Evolutionary conservation across 2,113 vertebrate genomes (phyloP).

Genomic region (Lepisosteus osseus): DNA sequence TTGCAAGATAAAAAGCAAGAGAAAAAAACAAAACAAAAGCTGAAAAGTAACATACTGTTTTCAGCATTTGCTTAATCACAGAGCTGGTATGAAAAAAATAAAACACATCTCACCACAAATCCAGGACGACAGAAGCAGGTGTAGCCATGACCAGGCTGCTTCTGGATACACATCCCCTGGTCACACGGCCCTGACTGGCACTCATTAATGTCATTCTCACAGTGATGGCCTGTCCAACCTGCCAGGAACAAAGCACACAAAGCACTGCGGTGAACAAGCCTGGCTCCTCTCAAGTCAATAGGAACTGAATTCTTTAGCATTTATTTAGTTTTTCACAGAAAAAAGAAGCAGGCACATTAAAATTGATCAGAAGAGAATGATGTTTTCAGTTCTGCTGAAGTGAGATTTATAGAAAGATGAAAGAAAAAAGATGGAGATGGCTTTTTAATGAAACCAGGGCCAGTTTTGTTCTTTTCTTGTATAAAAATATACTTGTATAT

Average conservation of each 20-base stretch:
- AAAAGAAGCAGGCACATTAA: not conserved
- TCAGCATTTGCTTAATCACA: not conserved
- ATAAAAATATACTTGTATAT: no score
- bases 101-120: slow-evolving; percentile 78
- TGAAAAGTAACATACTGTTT: not conserved
- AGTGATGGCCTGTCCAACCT: slow-evolving; percentile 85
- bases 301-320: slow-evolving; percentile 64
- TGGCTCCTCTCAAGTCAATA: slow-evolving; percentile 66
- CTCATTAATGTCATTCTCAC: slow-evolving; percentile 83
- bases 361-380: not conserved
- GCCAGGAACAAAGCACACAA: slow-evolving; percentile 64
- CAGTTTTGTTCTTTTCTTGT: no score
- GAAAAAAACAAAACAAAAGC: not conserved
- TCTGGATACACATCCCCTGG: slow-evolving; percentile 82
- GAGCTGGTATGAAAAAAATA: slow-evolving; percentile 27
- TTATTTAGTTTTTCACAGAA: slow-evolving; percentile 49
- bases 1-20: not conserved
- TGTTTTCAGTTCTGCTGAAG: not conserved
- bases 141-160: slow-evolving; percentile 74
- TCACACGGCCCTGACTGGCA: slow-evolving; percentile 79
- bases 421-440: not conserved
- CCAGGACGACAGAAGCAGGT: slow-evolving; percentile 83
- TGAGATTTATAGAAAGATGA: not conserved
- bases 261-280: slow-evolving; percentile 48
- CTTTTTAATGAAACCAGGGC: not conserved